These are phyloP conservation scores for Tetraneura akinire DNA, from an alignment of 1,140 invertebrate genomes.

Conservation along the genomic window DNA sequence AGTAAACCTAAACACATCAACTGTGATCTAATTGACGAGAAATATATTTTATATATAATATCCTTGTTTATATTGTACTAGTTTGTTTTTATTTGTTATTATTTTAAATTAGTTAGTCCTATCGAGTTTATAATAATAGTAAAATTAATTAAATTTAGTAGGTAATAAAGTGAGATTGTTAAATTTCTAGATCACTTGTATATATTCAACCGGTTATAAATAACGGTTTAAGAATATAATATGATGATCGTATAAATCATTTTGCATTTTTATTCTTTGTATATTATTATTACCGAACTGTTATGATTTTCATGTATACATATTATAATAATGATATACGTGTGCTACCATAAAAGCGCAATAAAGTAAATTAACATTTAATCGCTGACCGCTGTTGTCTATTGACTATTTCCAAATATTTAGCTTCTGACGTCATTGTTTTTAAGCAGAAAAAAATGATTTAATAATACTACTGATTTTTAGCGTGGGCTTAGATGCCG, in stretches of 20 bases:
- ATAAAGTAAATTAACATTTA: constrained; percentile 12
- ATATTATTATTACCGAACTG: too few relatives aligned
- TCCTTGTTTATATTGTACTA: too few relatives aligned
- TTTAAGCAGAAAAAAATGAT: constrained; percentile 15
- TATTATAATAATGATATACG: neutral
- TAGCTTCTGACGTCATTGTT: constrained; percentile 13
- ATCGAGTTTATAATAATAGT: neutral
- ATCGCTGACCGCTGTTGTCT: neutral
- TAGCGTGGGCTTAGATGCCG: neutral
- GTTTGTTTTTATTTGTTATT: too few relatives aligned
- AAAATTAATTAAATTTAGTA: neutral
- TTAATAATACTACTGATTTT: constrained; percentile 7
- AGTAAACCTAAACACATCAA: too few relatives aligned
- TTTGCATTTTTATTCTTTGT: neutral
- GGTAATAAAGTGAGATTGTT: neutral
- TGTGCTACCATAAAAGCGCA: neutral
- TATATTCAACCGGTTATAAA: neutral
- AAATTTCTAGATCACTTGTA: neutral
- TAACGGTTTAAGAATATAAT: neutral
- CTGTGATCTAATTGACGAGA: too few relatives aligned
- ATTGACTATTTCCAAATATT: constrained; percentile 8
- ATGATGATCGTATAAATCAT: neutral
- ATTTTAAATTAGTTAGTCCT: too few relatives aligned
- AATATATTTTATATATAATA: too few relatives aligned
- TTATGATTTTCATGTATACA: too few relatives aligned